phyloP scores from a whole-genome alignment of 2,888 invertebrate species.

The Ecdyonurus torrentis region DNA sequence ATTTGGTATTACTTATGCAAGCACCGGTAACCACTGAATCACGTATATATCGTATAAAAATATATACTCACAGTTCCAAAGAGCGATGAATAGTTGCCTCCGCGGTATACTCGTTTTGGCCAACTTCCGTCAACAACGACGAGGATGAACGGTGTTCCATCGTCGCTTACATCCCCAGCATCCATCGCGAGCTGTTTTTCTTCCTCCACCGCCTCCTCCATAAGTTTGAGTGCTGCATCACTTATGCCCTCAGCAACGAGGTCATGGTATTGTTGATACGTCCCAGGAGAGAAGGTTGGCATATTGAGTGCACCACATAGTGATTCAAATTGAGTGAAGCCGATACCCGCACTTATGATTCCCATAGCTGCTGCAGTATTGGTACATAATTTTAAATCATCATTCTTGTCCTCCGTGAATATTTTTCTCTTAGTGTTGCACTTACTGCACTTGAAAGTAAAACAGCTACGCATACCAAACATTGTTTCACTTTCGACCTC shows the following conservation, averaged over 20 bases:
- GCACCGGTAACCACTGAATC: too few relatives aligned
- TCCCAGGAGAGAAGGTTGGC: constrained; percentile 6
- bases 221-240: not conserved
- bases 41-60: too few relatives aligned
- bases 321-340: constrained; percentile 6
- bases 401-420: not conserved
- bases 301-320: constrained; percentile 7
- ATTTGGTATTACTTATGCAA: too few relatives aligned
- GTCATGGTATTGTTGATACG: constrained; percentile 2
- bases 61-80: not conserved
- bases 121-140: not conserved
- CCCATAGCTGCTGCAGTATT: constrained; percentile 9
- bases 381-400: not conserved
- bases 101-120: not conserved
- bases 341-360: constrained; percentile 7
- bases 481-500: not conserved
- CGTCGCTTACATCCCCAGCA: not conserved
- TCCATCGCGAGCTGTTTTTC: not conserved
- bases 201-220: not conserved
- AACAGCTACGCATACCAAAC: constrained; percentile 1
- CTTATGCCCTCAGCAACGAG: not conserved
- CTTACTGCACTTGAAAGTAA: constrained; percentile 6
- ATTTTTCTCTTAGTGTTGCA: not conserved
- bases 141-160: not conserved
- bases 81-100: not conserved